Percentiles rank a stretch among this genome's conserved stretches.
phyloP scores from a whole-genome alignment of 2,797 vertebrate genomes.

The Aplochiton taeniatus region DNA sequence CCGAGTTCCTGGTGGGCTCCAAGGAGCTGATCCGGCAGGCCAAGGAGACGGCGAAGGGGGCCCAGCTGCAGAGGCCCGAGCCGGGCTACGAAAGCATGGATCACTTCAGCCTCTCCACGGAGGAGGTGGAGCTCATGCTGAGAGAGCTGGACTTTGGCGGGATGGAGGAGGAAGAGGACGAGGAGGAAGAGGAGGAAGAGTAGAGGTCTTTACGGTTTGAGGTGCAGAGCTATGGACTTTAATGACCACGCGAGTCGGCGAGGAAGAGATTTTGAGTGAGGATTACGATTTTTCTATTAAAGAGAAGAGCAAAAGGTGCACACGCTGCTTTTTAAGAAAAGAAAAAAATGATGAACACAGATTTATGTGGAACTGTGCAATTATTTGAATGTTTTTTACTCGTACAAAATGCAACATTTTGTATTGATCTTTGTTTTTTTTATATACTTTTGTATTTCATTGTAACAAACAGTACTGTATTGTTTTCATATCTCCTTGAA shows the following conservation, averaged over 20 bases:
- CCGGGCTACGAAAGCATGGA: constrained; percentile 87
- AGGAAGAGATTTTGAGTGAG: constrained; percentile 20
- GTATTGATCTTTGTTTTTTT: constrained; percentile 53
- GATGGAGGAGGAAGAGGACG: constrained; percentile 33
- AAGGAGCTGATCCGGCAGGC: constrained; percentile 60
- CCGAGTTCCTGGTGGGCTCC: constrained; percentile 76
- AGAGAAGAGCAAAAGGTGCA: not conserved
- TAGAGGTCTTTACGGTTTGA: constrained; percentile 10
- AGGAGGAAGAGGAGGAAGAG: constrained; percentile 35
- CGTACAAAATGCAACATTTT: constrained; percentile 55
- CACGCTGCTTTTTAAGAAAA: constrained; percentile 12
- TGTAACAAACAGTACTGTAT: constrained; percentile 42
- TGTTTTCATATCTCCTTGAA: constrained; percentile 39
- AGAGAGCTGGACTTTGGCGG: constrained; percentile 77
- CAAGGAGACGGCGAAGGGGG: constrained; percentile 73
- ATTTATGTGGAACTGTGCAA: constrained; percentile 41
- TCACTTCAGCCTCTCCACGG: constrained; percentile 78
- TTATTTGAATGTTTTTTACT: constrained; percentile 44
- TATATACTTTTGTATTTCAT: constrained; percentile 66
- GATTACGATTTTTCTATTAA: constrained; percentile 31
- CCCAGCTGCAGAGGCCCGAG: constrained; percentile 78
- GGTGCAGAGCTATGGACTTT: constrained; percentile 24
- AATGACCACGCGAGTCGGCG: not conserved
- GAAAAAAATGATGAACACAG: constrained; percentile 1
- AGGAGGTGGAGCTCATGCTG: constrained; percentile 69